Percentiles rank a stretch among this genome's conserved stretches.
Conservation (phyloP, 2,797 vertebrate species). For the Eospalax fontanierii region DNA sequence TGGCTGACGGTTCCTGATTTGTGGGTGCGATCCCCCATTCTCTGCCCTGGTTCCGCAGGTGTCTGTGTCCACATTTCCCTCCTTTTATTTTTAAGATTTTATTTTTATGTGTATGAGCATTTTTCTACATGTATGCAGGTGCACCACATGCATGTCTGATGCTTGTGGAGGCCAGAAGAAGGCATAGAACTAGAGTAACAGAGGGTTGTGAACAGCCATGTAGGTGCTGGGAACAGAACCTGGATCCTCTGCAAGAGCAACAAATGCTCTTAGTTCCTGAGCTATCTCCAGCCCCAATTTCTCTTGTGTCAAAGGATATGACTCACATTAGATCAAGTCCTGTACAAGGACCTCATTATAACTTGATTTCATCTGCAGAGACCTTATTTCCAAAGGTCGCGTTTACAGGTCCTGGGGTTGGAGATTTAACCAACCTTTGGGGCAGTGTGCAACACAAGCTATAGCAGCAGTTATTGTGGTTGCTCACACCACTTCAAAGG, state of each 20-base stretch:
- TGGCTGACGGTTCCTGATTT: neutral
- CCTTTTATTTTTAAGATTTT: too few relatives aligned
- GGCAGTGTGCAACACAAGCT: neutral
- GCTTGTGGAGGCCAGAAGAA: too few relatives aligned
- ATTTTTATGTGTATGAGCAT: too few relatives aligned
- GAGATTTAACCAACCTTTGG: neutral
- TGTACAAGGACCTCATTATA: neutral
- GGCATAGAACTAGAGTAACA: too few relatives aligned
- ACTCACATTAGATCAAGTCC: neutral
- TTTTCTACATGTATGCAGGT: too few relatives aligned
- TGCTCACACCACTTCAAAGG: neutral
- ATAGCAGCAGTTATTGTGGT: fast-evolving
- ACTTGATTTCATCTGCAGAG: neutral
- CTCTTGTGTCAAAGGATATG: neutral
- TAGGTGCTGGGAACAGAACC: too few relatives aligned
- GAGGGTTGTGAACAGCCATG: too few relatives aligned
- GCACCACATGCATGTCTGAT: too few relatives aligned
- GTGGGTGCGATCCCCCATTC: too few relatives aligned
- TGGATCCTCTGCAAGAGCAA: too few relatives aligned
- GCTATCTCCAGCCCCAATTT: too few relatives aligned
- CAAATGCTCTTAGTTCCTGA: too few relatives aligned
- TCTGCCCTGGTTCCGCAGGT: neutral
- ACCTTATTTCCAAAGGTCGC: neutral
- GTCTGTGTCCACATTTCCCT: neutral
- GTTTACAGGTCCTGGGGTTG: neutral